Conservation (phyloP, 2,113 vertebrate genomes). For the Vireo altiloquus region DNA sequence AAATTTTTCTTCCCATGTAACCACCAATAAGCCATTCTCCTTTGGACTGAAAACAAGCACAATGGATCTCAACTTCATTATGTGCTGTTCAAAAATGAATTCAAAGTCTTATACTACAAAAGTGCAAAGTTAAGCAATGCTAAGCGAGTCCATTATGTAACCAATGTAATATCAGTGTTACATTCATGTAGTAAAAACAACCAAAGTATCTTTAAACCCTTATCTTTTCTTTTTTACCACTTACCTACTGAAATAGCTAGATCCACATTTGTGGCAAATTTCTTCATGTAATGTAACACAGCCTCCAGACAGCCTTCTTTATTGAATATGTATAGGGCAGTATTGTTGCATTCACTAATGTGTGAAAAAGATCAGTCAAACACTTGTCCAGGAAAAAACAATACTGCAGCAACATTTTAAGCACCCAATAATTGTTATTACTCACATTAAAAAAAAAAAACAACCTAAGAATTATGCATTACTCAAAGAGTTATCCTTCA, state of each 20-base stretch:
- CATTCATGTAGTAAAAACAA: neutral
- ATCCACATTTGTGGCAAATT: conserved; percentile 81
- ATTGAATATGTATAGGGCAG: conserved; percentile 88
- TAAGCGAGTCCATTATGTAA: neutral
- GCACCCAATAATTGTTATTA: neutral
- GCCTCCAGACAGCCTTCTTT: conserved; percentile 86
- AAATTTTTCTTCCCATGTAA: neutral
- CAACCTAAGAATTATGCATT: neutral
- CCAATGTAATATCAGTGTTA: neutral
- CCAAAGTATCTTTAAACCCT: neutral
- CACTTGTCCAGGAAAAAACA: neutral
- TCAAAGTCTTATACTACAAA: neutral
- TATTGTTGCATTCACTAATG: conserved; percentile 89
- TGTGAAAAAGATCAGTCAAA: neutral
- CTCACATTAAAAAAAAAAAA: neutral
- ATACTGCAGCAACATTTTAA: neutral
- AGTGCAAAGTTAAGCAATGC: neutral
- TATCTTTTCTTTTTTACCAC: conserved; percentile 24
- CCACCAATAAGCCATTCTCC: neutral
- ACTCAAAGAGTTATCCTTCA: neutral
- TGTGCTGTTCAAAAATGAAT: neutral
- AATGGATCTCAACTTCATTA: neutral
- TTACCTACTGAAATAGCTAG: conserved; percentile 91
- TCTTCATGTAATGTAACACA: conserved; percentile 85
- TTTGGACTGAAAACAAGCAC: neutral